A percentile compares a stretch with the other conserved stretches of the same genome.
phyloP scores from a whole-genome alignment of 2,113 vertebrate species.

The Vombatus ursinus region DNA sequence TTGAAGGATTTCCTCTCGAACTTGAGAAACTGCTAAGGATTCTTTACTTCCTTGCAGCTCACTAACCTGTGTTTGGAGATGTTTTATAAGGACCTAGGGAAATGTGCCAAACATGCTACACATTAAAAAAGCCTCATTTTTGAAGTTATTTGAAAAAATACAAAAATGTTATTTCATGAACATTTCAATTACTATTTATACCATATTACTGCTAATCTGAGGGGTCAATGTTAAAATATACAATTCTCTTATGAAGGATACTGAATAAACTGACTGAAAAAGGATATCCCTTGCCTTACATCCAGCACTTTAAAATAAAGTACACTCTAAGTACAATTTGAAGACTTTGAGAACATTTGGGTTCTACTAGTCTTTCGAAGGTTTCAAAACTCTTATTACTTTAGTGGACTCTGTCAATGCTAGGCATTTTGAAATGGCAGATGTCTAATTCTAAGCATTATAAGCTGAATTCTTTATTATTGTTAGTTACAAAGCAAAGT shows the following conservation, averaged over 20 bases:
- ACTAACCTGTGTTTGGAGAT: constrained; percentile 90
- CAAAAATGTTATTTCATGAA: constrained; percentile 13
- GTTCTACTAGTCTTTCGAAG: constrained; percentile 6
- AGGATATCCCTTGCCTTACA: not conserved
- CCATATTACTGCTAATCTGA: not conserved
- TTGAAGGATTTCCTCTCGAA: constrained; percentile 90
- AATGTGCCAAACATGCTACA: constrained; percentile 36
- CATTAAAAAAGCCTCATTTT: constrained; percentile 16
- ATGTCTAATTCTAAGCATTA: not conserved
- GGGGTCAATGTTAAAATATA: not conserved
- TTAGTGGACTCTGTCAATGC: not conserved
- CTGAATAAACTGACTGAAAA: not conserved
- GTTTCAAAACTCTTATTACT: constrained; percentile 4
- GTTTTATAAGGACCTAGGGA: constrained; percentile 88
- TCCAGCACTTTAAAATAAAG: constrained; percentile 20
- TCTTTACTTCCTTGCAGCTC: constrained; percentile 88
- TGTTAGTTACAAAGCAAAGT: not conserved
- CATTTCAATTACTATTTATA: not conserved
- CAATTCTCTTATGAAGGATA: not conserved
- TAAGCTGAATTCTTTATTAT: not conserved
- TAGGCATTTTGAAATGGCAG: not conserved
- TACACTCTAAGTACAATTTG: not conserved
- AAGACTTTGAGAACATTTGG: not conserved
- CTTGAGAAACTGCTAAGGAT: constrained; percentile 86
- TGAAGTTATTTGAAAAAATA: constrained; percentile 50